These are phyloP conservation scores for Tenthredo amoena DNA, from an alignment of 2,888 invertebrate genomes.

Conservation along the genomic window DNA sequence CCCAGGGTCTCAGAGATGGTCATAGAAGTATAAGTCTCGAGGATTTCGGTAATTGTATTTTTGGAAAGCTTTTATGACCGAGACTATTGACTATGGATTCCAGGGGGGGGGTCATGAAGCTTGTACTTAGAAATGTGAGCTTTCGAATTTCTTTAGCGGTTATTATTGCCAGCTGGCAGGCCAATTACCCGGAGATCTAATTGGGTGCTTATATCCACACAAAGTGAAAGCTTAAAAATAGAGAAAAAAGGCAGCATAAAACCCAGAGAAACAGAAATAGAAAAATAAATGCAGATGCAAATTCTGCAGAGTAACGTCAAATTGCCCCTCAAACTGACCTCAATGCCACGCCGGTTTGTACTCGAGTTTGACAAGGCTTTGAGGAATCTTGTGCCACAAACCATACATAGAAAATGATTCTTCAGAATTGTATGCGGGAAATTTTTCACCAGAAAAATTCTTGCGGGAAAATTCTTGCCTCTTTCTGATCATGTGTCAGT, in stretches of 20 bases:
- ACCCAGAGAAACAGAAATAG: neutral
- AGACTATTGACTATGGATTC: neutral
- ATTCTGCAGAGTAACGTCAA: neutral
- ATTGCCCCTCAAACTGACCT: conserved; percentile 33
- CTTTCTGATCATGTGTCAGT: neutral
- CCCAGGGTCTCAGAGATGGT: neutral
- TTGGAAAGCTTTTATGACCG: neutral
- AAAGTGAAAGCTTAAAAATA: neutral
- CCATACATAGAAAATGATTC: neutral
- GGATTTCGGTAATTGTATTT: neutral
- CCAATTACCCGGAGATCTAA: neutral
- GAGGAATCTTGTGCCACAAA: neutral
- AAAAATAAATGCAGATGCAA: neutral
- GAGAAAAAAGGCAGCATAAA: neutral
- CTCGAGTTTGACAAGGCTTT: neutral
- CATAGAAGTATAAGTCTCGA: neutral
- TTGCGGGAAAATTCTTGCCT: neutral
- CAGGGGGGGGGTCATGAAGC: neutral
- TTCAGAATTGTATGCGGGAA: neutral
- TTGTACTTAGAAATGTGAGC: neutral
- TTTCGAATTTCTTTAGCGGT: neutral
- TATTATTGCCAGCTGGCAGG: neutral
- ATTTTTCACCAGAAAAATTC: neutral
- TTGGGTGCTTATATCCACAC: neutral
- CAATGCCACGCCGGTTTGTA: neutral